phyloP scores from a whole-genome alignment of 2,113 vertebrate genomes.

The Calidris pygmaea region DNA sequence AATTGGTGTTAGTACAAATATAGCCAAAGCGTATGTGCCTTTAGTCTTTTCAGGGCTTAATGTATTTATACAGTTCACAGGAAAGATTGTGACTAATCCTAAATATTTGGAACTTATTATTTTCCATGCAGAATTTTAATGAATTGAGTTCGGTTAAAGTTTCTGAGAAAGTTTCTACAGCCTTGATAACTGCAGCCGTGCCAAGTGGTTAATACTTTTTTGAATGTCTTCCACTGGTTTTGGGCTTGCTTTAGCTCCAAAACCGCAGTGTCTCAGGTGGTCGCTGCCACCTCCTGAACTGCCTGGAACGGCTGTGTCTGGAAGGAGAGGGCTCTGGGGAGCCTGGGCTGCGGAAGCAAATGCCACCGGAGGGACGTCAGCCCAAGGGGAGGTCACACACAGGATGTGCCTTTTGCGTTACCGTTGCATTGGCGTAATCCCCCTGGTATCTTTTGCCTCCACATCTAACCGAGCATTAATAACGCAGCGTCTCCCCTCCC shows the following conservation, averaged over 20 bases:
- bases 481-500: background rate
- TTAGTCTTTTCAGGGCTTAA: background rate
- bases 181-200: background rate
- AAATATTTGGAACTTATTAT: background rate
- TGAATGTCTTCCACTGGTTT: background rate
- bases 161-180: background rate
- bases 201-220: background rate
- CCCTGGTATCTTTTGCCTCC: background rate
- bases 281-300: background rate
- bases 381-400: too few relatives aligned
- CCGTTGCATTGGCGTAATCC: rapidly evolving
- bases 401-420: background rate
- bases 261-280: background rate
- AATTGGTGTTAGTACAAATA: background rate
- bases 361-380: background rate
- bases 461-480: background rate
- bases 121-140: background rate
- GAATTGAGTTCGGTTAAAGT: background rate
- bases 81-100: background rate
- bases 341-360: background rate
- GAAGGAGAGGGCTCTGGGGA: background rate
- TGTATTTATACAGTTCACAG: background rate
- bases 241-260: background rate
- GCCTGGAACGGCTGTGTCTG: too few relatives aligned
- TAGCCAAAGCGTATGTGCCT: background rate